phyloP scores from a whole-genome alignment of 2,888 invertebrate genomes.

The Melipona bicolor region DNA sequence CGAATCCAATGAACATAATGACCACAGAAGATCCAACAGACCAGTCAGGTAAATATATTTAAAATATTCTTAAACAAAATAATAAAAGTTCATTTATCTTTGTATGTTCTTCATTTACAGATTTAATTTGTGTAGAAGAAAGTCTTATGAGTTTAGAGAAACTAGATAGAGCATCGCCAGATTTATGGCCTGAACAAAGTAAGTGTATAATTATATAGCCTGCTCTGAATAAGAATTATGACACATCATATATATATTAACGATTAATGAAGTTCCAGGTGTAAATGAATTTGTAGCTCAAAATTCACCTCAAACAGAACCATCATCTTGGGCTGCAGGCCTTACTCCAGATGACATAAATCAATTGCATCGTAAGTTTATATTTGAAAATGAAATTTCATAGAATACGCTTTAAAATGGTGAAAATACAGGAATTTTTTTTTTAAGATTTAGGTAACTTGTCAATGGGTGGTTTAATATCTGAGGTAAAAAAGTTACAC shows the following conservation, averaged over 20 bases:
- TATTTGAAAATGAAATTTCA: neutral
- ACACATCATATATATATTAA: slow-evolving; percentile 66
- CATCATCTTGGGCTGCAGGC: slow-evolving; percentile 89
- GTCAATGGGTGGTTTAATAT: slow-evolving; percentile 93
- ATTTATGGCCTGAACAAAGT: slow-evolving; percentile 98
- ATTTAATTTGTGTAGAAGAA: slow-evolving; percentile 86
- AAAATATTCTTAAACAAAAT: neutral
- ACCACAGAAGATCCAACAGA: slow-evolving; percentile 88
- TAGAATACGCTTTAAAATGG: neutral
- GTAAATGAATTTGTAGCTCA: slow-evolving; percentile 92
- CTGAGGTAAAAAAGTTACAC: slow-evolving; percentile 97
- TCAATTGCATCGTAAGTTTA: slow-evolving; percentile 91
- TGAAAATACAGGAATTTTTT: slow-evolving; percentile 5
- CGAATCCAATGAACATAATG: slow-evolving; percentile 84
- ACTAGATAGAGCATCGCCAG: slow-evolving; percentile 96
- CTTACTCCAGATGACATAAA: slow-evolving; percentile 90
- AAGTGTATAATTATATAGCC: slow-evolving; percentile 83
- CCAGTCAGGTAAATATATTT: slow-evolving; percentile 86
- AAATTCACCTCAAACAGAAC: slow-evolving; percentile 87
- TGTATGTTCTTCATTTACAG: slow-evolving; percentile 59
- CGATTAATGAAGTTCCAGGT: slow-evolving; percentile 90
- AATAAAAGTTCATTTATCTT: too few species aligned
- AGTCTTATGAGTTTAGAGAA: slow-evolving; percentile 95
- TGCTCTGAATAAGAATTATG: slow-evolving; percentile 32
- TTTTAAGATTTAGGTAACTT: slow-evolving; percentile 88